These are phyloP conservation scores for Eulemur macaco DNA, from an alignment of 2,113 vertebrate species.

Conservation along the genomic window DNA sequence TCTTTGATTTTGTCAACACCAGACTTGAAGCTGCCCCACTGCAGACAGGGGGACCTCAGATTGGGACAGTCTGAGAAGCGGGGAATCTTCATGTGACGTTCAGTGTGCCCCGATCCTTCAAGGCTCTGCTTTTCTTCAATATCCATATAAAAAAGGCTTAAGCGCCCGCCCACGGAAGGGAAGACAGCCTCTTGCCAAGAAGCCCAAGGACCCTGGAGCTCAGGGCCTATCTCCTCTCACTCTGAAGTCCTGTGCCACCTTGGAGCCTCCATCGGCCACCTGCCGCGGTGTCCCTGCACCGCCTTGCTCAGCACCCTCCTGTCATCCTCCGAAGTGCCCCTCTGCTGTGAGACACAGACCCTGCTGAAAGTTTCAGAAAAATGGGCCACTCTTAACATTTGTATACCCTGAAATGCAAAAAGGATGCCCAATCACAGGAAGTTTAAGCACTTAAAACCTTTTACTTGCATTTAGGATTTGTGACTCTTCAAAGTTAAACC, in stretches of 20 bases:
- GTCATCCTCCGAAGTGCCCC: not conserved
- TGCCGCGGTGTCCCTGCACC: fast-evolving
- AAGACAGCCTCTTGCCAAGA: not conserved
- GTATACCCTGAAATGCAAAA: not conserved
- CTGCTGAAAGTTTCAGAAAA: not conserved
- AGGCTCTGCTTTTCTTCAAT: not conserved
- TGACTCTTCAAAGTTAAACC: not conserved
- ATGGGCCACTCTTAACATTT: not conserved
- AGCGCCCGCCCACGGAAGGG: fast-evolving
- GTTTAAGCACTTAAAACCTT: not conserved
- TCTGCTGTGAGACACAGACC: not conserved
- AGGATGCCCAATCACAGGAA: not conserved
- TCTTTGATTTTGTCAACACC: not conserved
- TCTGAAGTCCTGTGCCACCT: not conserved
- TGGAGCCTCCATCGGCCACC: fast-evolving
- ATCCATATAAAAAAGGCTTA: not conserved
- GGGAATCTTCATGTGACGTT: not conserved
- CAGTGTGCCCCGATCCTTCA: fast-evolving
- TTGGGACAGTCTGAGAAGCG: fast-evolving
- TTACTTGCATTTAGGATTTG: not conserved
- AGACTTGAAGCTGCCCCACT: not conserved
- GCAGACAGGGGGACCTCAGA: not conserved
- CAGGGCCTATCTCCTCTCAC: no score
- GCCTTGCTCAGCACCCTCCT: not conserved
- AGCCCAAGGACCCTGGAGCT: not conserved